Evolutionary conservation across 2,797 vertebrate species (phyloP), one percentile per base, ranked within the genome.

Genomic region (Gymnodraco acuticeps): DNA sequence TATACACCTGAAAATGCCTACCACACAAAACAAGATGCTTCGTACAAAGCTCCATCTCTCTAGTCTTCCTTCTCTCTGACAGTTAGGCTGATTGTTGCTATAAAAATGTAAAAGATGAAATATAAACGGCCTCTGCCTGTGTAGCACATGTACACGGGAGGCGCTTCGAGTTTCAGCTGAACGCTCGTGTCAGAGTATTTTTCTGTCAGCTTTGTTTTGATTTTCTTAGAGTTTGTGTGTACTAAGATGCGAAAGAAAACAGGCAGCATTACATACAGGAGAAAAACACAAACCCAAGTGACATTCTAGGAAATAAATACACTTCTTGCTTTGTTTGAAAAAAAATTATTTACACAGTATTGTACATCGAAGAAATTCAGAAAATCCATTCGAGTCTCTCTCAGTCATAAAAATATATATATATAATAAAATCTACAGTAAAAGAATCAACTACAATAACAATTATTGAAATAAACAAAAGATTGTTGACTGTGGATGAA

Each of bases 261-360:
- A 75, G 82, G 82, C 82, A 79, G 76, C 85, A 80, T 81, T 74
- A 72, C 80, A 87, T 58, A 87, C 71, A 74, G 68, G 70, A 77
- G 64, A 83, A 63, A 27, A 82, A 73, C 74, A 86, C 64, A 70
- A 82, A 86, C 78, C 76, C 78, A 83, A 69, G 78, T 76, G 86
- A 89, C 83, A 79, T 73, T 86, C 63, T 81, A 83, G 93, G 94
- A 96, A 97, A 97, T 97, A 98, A 97, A 97, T 97, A 97, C 95
- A 94, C 90, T 90, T 94, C 90, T 94, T 93, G 94, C 89, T 86
- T 85, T 92, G 92, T 91, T 94, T 78, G 70, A 92, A 92, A 70
- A 61, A 58, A 77, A 78, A 71, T 86, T 97, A 97, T 97, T 97
- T 97, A 98, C 97, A 98, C 75, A 92, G 86, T 94, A 94, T 95